A percentile compares a stretch with the other conserved stretches of the same genome.
Evolutionary conservation across 37 sponge, comb jelly and placozoan genomes (phyloP).

Genomic region (Aplysina aerophoba): DNA sequence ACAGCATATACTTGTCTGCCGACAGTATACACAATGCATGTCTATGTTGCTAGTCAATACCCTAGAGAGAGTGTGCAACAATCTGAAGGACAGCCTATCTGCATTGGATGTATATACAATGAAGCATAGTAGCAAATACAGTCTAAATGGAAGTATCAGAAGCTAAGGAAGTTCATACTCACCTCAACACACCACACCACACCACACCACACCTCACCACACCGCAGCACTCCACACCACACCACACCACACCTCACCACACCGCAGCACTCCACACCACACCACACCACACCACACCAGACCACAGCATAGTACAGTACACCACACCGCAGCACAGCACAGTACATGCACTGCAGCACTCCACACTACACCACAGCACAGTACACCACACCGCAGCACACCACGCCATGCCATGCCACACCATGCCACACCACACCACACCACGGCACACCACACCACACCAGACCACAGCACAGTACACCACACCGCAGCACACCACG

Average conservation of each 20-base stretch:
- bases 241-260: constrained; percentile 31
- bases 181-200: background rate
- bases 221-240: constrained; percentile 21
- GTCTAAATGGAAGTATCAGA: too few relatives aligned
- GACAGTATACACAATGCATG: too few relatives aligned
- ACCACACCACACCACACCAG: constrained; percentile 26
- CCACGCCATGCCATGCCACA: constrained; percentile 21
- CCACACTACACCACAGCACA: constrained; percentile 38
- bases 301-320: constrained; percentile 7
- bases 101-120: too few relatives aligned
- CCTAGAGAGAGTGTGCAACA: too few relatives aligned
- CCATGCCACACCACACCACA: constrained; percentile 36
- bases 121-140: too few relatives aligned
- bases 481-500: constrained; percentile 36
- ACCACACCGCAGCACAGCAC: constrained; percentile 19
- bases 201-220: constrained; percentile 32
- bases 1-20: too few relatives aligned
- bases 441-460: constrained; percentile 35
- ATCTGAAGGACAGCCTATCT: too few relatives aligned
- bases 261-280: constrained; percentile 32
- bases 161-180: too few relatives aligned
- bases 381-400: constrained; percentile 36
- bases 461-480: constrained; percentile 41
- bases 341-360: constrained; percentile 20
- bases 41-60: too few relatives aligned